Evolutionary conservation across 2,888 invertebrate genomes (phyloP), one percentile per base, ranked within the genome.

Genomic region (Zeuzera pyrina): DNA sequence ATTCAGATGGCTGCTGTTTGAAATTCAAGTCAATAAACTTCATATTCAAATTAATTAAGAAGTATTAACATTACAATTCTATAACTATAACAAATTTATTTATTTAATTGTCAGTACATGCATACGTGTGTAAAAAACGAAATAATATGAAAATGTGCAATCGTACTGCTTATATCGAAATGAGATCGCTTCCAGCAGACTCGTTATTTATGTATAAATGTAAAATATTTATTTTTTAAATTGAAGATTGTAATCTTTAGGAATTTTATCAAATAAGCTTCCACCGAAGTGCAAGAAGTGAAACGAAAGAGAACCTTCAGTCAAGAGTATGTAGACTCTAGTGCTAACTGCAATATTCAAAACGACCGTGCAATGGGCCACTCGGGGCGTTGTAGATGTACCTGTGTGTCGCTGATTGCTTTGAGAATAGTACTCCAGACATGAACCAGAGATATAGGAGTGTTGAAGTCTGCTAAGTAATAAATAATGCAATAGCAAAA

Each of bases 281-380:
- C 12, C 11, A 14, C 15, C 3, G 12, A 15, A 25, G 13, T 12
- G 25, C 12, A 25, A 25, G 25, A 11, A 12, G 25, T 12, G 12
- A 11, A 12, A n/a, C 2, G 12, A 24, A 12, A 11, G 12, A 25
- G 25, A 12, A 7, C 5, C 5, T 7, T 8, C 25, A 8, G 25
- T 12, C 25, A 13, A 25, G 12, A 25, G 25, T 28, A n/a, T n/a
- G n/a, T n/a, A n/a, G n/a, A n/a, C n/a, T n/a, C n/a, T n/a, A 49
- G 34, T 22, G 37, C 51, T 67, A 65, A 71, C 76, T 79, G 72
- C 65, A 77, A 77, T 77, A 78, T 78, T 76, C 77, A 79, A 59
- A 71, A 62, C 63, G 62, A 57, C 56, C 58, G 56, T 43, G 58
- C 52, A 49, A 72, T 65, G 65, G 63, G 52, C 46, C 72, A 53